Evolutionary conservation across 2,113 vertebrate species (phyloP).

Genomic region (Sterrhoptilus dennistouni): DNA sequence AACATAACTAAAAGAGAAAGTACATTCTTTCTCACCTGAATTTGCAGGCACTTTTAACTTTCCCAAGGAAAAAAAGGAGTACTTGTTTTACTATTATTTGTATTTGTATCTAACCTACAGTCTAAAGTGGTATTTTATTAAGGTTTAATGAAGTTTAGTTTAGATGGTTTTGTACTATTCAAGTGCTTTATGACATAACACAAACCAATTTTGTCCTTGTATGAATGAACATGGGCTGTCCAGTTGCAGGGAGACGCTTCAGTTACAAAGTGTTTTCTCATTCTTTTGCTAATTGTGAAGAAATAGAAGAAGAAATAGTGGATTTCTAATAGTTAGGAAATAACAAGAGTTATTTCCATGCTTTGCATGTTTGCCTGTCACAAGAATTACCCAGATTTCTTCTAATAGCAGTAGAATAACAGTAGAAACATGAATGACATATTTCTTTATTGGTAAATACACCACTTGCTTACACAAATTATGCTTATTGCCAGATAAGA

Average conservation of each 20-base stretch:
- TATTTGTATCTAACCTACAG: background rate
- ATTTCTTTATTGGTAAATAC: background rate
- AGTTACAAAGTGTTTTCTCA: background rate
- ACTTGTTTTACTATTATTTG: background rate
- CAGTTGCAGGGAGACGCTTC: background rate
- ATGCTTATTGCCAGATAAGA: background rate
- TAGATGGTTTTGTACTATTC: background rate
- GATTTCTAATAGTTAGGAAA: background rate
- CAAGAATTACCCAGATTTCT: background rate
- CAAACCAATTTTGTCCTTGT: background rate
- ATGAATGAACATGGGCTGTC: background rate
- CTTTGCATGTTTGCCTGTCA: background rate
- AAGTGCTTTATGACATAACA: background rate
- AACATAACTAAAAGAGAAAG: background rate
- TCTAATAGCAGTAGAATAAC: background rate
- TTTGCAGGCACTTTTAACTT: background rate
- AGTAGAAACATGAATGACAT: background rate
- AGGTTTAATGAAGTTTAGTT: background rate
- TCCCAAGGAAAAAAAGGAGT: background rate
- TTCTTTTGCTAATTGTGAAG: background rate
- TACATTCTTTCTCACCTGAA: background rate
- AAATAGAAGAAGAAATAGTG: background rate
- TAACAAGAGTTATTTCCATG: background rate
- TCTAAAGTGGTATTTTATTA: background rate
- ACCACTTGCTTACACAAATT: background rate